Evolutionary conservation across 2,797 vertebrate species (phyloP), one percentile per base, ranked within the genome.

Genomic region (Sebastiscus tertius): DNA sequence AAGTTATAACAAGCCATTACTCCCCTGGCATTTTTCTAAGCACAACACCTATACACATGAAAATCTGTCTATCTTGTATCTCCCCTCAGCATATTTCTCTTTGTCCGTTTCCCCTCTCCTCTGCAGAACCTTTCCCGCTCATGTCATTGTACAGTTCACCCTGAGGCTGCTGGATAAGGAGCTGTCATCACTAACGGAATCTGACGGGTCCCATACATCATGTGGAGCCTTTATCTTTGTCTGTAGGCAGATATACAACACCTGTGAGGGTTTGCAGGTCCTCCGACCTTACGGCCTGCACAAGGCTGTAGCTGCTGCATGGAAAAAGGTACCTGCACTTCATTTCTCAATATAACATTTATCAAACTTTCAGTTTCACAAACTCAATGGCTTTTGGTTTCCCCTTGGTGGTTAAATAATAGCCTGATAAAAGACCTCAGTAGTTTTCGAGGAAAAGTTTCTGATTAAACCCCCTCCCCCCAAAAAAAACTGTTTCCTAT

Each of bases 141-240:
- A 97, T 73, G 80, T 96, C 67, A 94, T 99, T 22, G 95, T 96
- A 6, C 96, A 94, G 85, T 99, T 99, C 91, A 97, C 97, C n/a
- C 96, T 97, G 93, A 96, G 94, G 86, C 96, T 99, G 83, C 96
- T 99, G 84, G 94, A 94, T 56, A 95, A 96, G 3, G 93, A 96
- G 24, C 75, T 96, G 86, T 90, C 93, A n/a, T 67, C 86, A 2
- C 91, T 95, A 67, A 84, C 92, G 33, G 96, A 95, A 76, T 94
- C 92, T 0, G 93, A 97, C 70, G 33, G 88, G 56, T 88, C 94
- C n/a, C 91, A 92, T 13, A 27, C 89, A 2, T 80, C 98, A 73
- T 98, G 97, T 85, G 97, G 97, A 75, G 97, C 97, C 80, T 99
- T 99, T 79, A 93, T 99, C 93, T 98, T 97, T 61, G 95, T 98